These are phyloP conservation scores for Enteromius mattozi DNA, from an alignment of 2,797 vertebrate species.

Conservation along the genomic window DNA sequence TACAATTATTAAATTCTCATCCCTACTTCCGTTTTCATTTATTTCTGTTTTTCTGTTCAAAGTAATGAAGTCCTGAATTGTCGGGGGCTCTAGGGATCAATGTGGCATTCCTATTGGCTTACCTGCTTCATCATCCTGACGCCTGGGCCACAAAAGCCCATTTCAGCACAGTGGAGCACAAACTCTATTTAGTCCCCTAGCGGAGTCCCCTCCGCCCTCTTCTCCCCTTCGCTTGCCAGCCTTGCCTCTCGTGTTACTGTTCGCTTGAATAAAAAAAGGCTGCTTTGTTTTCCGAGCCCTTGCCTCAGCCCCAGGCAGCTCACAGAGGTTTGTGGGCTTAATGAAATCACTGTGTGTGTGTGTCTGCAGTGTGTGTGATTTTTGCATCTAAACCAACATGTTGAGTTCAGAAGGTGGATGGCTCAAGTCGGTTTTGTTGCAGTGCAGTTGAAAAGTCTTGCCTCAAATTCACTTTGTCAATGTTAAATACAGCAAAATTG, in stretches of 20 bases:
- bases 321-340: conserved; percentile 32
- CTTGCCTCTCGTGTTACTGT: conserved; percentile 72
- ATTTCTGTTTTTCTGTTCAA: background rate
- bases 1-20: background rate
- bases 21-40: background rate
- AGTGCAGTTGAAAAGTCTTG: background rate
- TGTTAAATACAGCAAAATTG: background rate
- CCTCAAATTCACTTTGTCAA: background rate
- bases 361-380: conserved; percentile 5
- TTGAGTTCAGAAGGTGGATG: background rate
- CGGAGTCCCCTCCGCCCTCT: conserved; percentile 61
- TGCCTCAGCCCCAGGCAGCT: conserved; percentile 27
- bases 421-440: background rate
- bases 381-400: conserved; percentile 36
- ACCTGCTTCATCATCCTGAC: conserved; percentile 63
- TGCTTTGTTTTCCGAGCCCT: conserved; percentile 68
- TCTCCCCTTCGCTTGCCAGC: conserved; percentile 41
- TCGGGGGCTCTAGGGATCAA: conserved; percentile 36
- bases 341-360: conserved; percentile 37
- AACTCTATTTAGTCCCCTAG: conserved; percentile 64
- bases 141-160: conserved; percentile 67
- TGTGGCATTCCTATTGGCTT: conserved; percentile 67
- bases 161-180: conserved; percentile 65
- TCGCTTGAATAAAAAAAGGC: conserved; percentile 71
- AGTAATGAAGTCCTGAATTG: background rate